A percentile compares a stretch with the other conserved stretches of the same genome.
Conservation (phyloP, 2,888 invertebrate genomes). For the Tholera decimalis region DNA sequence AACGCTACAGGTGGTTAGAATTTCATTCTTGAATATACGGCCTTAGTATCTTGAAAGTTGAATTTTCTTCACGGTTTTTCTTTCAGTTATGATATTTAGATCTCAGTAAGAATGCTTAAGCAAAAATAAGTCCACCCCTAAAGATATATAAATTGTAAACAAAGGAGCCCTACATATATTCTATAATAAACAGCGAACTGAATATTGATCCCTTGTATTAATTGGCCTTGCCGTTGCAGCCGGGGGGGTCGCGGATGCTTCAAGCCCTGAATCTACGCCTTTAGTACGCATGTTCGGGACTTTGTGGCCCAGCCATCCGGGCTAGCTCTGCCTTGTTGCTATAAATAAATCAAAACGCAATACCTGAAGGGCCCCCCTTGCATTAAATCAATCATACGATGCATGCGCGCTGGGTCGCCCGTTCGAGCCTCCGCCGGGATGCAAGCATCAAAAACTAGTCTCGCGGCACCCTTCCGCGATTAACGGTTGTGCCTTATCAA, state of each 20-base stretch:
- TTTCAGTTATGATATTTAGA: too few relatives aligned
- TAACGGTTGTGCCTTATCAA: conserved; percentile 44
- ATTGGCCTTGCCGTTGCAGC: conserved; percentile 43
- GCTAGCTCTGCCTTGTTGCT: conserved; percentile 30
- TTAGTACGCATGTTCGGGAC: conserved; percentile 52
- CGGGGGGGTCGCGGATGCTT: conserved; percentile 7
- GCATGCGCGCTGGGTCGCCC: conserved; percentile 67
- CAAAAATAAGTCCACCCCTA: neutral
- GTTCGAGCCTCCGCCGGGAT: conserved; percentile 19
- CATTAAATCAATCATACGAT: conserved; percentile 71
- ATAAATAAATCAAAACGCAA: conserved; percentile 57
- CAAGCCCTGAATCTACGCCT: conserved; percentile 29
- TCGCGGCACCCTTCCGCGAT: conserved; percentile 27
- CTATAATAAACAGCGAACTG: conserved; percentile 18
- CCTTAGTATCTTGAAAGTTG: neutral
- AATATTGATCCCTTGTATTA: conserved; percentile 47
- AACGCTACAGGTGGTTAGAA: conserved; percentile 21
- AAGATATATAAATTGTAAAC: neutral
- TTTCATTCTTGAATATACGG: neutral
- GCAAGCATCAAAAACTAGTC: conserved; percentile 38
- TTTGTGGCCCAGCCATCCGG: conserved; percentile 11
- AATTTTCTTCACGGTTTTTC: too few relatives aligned
- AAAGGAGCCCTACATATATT: neutral
- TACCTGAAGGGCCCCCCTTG: conserved; percentile 46
- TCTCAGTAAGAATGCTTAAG: conserved; percentile 2